These are phyloP conservation scores for Drosophila flavopinicola DNA, from an alignment of 2,888 invertebrate species.

Conservation along the genomic window DNA sequence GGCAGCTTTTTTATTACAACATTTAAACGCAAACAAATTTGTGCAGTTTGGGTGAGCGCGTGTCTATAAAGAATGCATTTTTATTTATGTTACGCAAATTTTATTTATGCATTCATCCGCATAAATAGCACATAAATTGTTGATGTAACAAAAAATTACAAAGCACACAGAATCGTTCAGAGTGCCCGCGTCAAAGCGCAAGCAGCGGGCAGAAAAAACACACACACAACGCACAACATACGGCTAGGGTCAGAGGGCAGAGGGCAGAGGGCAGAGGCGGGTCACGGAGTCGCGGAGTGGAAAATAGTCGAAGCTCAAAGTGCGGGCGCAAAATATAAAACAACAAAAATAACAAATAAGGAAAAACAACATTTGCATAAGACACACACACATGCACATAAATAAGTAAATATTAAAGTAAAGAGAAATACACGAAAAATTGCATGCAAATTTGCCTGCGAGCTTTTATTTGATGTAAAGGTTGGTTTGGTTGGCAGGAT, in stretches of 20 bases:
- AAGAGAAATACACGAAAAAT: slow-evolving; percentile 53
- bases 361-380: slow-evolving; percentile 65
- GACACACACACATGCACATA: slow-evolving; percentile 24
- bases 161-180: slow-evolving; percentile 37
- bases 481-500: slow-evolving; percentile 13
- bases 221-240: slow-evolving; percentile 10
- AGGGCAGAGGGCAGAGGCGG: neutral
- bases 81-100: slow-evolving; percentile 65
- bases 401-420: slow-evolving; percentile 63
- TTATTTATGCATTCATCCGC: slow-evolving; percentile 73
- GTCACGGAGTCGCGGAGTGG: slow-evolving; percentile 35
- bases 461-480: slow-evolving; percentile 40
- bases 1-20: slow-evolving; percentile 15
- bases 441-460: slow-evolving; percentile 56
- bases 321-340: slow-evolving; percentile 14
- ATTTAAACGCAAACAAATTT: slow-evolving; percentile 36
- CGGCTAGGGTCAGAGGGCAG: too few relatives aligned
- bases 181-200: slow-evolving; percentile 32
- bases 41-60: neutral
- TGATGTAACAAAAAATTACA: slow-evolving; percentile 41
- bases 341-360: slow-evolving; percentile 28
- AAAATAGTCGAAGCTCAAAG: slow-evolving; percentile 49
- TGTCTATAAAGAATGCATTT: slow-evolving; percentile 60
- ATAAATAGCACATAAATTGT: slow-evolving; percentile 61
- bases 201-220: slow-evolving; percentile 13